These are phyloP conservation scores for Ascaphus truei DNA, from an alignment of 2,113 vertebrate genomes.

Conservation along the genomic window DNA sequence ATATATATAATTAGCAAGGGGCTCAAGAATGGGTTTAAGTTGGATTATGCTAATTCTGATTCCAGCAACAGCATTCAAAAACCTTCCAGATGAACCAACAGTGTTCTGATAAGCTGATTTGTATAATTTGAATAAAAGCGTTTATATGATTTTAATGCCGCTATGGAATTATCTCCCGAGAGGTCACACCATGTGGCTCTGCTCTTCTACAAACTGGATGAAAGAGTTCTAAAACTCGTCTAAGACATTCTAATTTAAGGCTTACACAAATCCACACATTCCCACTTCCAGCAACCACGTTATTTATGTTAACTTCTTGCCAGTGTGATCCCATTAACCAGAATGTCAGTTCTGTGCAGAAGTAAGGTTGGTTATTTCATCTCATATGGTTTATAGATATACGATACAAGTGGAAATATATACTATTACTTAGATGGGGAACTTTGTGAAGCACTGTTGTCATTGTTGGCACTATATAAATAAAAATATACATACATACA, in stretches of 20 bases:
- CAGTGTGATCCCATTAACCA: constrained; percentile 17
- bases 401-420: too few relatives aligned
- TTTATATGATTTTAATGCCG: constrained; percentile 47
- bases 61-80: constrained; percentile 48
- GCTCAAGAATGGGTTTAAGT: constrained; percentile 51
- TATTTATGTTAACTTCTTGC: constrained; percentile 20
- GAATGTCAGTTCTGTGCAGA: neutral
- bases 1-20: constrained; percentile 53
- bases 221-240: constrained; percentile 38
- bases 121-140: constrained; percentile 55
- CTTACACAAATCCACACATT: constrained; percentile 39
- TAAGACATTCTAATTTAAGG: neutral
- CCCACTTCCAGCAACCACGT: constrained; percentile 14
- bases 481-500: too few relatives aligned
- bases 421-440: too few relatives aligned
- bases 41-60: constrained; percentile 62
- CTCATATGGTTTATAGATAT: too few relatives aligned
- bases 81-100: constrained; percentile 57
- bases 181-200: constrained; percentile 49
- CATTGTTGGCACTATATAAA: too few relatives aligned
- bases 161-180: constrained; percentile 50
- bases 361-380: too few relatives aligned
- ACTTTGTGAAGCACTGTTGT: too few relatives aligned
- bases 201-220: constrained; percentile 25
- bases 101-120: constrained; percentile 54